Evolutionary conservation across 2,113 vertebrate species (phyloP).

Genomic region (Fulica atra): DNA sequence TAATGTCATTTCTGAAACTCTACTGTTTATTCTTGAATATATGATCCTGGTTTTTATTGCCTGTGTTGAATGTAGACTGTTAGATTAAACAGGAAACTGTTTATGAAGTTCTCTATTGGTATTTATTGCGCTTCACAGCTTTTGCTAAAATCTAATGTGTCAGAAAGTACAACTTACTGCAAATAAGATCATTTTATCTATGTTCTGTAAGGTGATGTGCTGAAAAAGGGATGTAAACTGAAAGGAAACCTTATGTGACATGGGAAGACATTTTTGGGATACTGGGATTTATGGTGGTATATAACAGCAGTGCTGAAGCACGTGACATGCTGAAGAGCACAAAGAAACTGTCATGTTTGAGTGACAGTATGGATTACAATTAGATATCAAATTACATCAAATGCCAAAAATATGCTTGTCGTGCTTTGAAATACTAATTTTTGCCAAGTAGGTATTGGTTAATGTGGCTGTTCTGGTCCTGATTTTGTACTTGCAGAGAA

Average conservation of each 20-base stretch:
- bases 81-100: neutral
- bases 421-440: neutral
- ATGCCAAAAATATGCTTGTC: neutral
- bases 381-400: neutral
- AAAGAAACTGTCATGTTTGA: neutral
- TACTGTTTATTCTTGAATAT: neutral
- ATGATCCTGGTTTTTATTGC: neutral
- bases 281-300: neutral
- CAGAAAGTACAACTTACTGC: neutral
- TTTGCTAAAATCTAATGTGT: neutral
- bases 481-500: neutral
- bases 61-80: neutral
- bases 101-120: neutral
- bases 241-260: slow-evolving; percentile 21
- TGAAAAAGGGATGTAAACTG: neutral
- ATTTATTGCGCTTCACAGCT: neutral
- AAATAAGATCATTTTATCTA: slow-evolving; percentile 7
- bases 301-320: neutral
- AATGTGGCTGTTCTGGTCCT: neutral
- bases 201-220: neutral
- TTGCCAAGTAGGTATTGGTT: neutral
- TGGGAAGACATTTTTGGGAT: neutral
- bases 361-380: neutral
- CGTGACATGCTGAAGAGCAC: neutral
- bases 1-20: neutral